phyloP scores from a whole-genome alignment of 92 coral and sea anemone genomes.

The Pocillopora meandrina region DNA sequence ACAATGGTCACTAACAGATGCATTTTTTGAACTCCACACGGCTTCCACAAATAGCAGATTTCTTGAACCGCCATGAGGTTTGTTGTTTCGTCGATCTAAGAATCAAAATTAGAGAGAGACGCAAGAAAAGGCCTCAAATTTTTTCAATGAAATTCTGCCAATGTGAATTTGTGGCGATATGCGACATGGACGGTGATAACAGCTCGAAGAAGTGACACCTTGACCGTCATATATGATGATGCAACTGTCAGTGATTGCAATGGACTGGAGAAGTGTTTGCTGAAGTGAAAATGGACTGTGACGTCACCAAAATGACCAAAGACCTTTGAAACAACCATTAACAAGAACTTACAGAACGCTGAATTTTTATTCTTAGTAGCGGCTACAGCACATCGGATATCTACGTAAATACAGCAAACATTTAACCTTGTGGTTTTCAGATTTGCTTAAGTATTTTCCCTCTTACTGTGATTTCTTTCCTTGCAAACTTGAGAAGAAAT shows the following conservation, averaged over 20 bases:
- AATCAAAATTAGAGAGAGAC: constrained; percentile 19
- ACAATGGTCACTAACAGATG: constrained; percentile 21
- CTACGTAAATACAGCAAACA: too few species aligned
- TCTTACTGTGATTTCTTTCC: too few species aligned
- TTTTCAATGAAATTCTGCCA: not conserved
- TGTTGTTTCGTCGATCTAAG: not conserved
- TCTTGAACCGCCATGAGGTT: not conserved
- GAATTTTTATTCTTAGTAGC: too few species aligned
- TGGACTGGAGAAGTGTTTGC: constrained; percentile 10
- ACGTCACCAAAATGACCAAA: too few species aligned
- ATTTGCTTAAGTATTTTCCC: too few species aligned
- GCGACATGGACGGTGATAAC: not conserved
- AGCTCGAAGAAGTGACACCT: not conserved
- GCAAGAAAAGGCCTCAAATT: not conserved
- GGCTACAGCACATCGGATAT: too few species aligned
- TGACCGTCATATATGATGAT: constrained; percentile 23
- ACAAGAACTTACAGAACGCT: too few species aligned
- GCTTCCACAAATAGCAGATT: constrained; percentile 3
- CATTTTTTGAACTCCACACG: constrained; percentile 28
- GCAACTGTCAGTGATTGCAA: constrained; percentile 28
- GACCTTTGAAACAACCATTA: too few species aligned
- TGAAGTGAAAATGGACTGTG: constrained; percentile 13
- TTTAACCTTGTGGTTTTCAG: too few species aligned
- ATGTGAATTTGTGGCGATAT: constrained; percentile 1
- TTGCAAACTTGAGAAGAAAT: too few species aligned